Conservation (phyloP, 2,113 vertebrate genomes). For the Campylorhamphus procurvoides region DNA sequence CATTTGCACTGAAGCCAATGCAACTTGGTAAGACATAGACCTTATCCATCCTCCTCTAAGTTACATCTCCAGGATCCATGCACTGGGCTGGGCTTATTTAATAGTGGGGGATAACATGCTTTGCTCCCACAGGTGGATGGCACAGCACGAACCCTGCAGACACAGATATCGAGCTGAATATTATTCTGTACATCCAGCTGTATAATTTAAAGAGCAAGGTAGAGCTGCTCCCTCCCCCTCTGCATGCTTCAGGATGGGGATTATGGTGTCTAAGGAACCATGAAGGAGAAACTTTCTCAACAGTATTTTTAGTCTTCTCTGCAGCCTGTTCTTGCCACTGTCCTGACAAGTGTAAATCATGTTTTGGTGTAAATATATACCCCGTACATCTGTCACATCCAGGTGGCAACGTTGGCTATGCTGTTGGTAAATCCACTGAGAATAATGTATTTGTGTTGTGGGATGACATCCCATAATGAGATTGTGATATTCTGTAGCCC, state of each 20-base stretch:
- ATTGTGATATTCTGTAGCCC: constrained; percentile 59
- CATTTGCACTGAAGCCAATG: not conserved
- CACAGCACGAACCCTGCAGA: not conserved
- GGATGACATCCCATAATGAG: constrained; percentile 70
- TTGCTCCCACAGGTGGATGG: not conserved
- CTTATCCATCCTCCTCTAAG: not conserved
- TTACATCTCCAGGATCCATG: not conserved
- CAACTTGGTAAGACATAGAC: not conserved
- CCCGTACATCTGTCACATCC: constrained; percentile 45
- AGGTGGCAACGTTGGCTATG: not conserved
- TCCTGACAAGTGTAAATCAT: constrained; percentile 57
- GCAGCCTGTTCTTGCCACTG: not conserved
- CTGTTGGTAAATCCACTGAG: constrained; percentile 61
- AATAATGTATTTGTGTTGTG: constrained; percentile 64
- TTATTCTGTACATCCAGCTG: not conserved
- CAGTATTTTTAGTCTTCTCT: constrained; percentile 35
- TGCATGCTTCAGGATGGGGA: not conserved
- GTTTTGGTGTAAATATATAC: constrained; percentile 5
- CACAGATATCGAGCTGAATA: not conserved
- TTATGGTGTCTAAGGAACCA: constrained; percentile 55
- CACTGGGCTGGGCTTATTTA: not conserved
- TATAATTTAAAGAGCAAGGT: not conserved
- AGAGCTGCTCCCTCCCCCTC: not conserved
- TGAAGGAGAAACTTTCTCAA: constrained; percentile 60
- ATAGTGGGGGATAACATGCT: not conserved